Conservation (phyloP, 2,113 vertebrate species). For the Mola mola region DNA sequence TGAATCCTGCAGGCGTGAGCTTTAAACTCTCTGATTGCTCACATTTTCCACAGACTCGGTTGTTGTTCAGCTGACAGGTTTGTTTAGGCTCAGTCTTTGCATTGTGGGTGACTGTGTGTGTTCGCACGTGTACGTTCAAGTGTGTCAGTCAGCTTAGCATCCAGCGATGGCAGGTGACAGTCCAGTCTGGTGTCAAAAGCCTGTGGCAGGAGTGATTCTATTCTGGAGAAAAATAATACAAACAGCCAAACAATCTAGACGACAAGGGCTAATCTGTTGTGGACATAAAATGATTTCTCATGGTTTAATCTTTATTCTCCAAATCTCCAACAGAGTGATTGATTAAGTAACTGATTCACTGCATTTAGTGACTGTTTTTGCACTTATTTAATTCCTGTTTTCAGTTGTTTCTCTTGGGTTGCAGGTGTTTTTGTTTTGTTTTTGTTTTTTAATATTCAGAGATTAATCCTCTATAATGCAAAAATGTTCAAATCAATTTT, state of each 20-base stretch:
- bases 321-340: neutral
- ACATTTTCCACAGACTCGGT: constrained; percentile 40
- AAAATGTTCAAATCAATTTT: no score
- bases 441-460: no score
- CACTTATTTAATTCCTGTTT: neutral
- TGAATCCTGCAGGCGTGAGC: constrained; percentile 22
- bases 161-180: constrained; percentile 71
- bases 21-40: constrained; percentile 57
- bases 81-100: constrained; percentile 57
- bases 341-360: neutral
- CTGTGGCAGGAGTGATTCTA: constrained; percentile 65
- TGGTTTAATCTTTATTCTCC: constrained; percentile 7
- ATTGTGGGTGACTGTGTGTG: constrained; percentile 46
- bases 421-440: no score
- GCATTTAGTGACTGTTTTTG: neutral
- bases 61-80: constrained; percentile 62
- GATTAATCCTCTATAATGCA: no score
- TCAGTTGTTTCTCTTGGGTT: neutral
- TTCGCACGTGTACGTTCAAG: constrained; percentile 28
- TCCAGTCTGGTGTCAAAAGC: constrained; percentile 63
- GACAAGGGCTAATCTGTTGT: constrained; percentile 16
- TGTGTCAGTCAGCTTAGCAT: constrained; percentile 63
- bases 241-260: constrained; percentile 41
- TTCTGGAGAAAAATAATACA: constrained; percentile 35
- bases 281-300: neutral